Base-by-base conservation (phyloP, 1,140 invertebrate genomes). In the Drosophila melanica region DNA sequence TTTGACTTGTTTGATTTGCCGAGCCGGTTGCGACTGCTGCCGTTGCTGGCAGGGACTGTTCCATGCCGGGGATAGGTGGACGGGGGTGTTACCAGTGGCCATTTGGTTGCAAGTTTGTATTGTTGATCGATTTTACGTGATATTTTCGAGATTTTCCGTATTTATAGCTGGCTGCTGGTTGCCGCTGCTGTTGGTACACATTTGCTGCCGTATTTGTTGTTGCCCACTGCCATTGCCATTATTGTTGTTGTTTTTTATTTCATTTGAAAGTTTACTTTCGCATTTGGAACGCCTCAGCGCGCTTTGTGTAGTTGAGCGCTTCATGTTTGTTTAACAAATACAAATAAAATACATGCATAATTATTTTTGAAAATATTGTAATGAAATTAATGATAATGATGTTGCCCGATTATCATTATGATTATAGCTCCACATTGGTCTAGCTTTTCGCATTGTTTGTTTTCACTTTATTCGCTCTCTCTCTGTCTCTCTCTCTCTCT, bases 41-140 rank as follows among this genome's bases (percentile, higher is more conserved):
- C 27, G 27, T 1, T 27, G 27, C 1, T 27, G 16, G 10, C 23
- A 10, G 9, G 9, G 33, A 35, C 8, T 8, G 33, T 9, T 27
- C 27, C 5, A 27, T 8, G 33, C 9, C 6, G 7, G 33, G 33
- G 20, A 18, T 3, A 0, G 50, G 5, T 27, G 18, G 11, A 14
- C 12, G 20, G 33, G 50, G 20, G 33, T 18, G 50, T 45, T 59
- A 39, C 45, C 78, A 79, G 55, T 72, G 77, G 70, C 80, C 85
- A 89, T 89, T 90, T 69, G 86, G 81, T 58, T 91, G 82, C 89
- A 90, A 91, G 90, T 91, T 90, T 91, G 90, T 91, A 90, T 90
- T 91, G 90, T 91, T 91, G 90, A 91, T 91, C 90, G 90, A 91
- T 91, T 91, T 91, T 91, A 91, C 90, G 90, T 91, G 90, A 91